Evolutionary conservation across 2,797 vertebrate genomes (phyloP), one percentile per base, ranked within the genome.

Genomic region (Anabas testudineus): DNA sequence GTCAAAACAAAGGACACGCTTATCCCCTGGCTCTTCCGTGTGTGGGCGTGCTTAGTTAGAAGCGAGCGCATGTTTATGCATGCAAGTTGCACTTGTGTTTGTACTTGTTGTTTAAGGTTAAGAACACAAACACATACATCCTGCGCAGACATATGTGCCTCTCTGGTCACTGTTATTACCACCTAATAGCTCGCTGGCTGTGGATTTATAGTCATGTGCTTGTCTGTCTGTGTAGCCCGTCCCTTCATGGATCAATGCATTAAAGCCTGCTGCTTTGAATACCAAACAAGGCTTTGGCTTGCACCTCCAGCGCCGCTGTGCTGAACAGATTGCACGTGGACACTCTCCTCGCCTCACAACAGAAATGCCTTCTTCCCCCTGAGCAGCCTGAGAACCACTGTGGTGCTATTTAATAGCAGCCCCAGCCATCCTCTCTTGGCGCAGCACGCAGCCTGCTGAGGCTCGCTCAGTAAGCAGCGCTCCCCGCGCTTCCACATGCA

Each of bases 161-260:
- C 60, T 78, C 60, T n/a, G 70, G 81, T 77, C 74, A 72, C 64
- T 62, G 79, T 80, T 83, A 76, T 82, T 80, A 60, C 81, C 74
- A 59, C 68, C 77, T 74, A 84, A 82, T 83, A 77, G 79, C 80
- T 76, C 5, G 52, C 74, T 36, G 74, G 71, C 80, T 83, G 83
- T 77, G 82, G 78, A 87, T 91, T 87, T 86, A 83, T 67, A 81
- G 81, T 81, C 79, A 41, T 82, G 78, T 76, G 87, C 74, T 55
- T 16, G 78, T 81, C 69, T 65, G 84, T 82, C 82, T 85, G 67
- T 81, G 76, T 49, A 76, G 82, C 83, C 82, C 55, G 63, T 90
- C 83, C 81, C 85, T 90, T 89, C 90, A 90, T 55, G 88, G 91
- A 91, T 91, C 89, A 88, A 88, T 87, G 85, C 85, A 69, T 85